phyloP scores from a whole-genome alignment of 2,888 invertebrate genomes.

The Cistogaster globosa region DNA sequence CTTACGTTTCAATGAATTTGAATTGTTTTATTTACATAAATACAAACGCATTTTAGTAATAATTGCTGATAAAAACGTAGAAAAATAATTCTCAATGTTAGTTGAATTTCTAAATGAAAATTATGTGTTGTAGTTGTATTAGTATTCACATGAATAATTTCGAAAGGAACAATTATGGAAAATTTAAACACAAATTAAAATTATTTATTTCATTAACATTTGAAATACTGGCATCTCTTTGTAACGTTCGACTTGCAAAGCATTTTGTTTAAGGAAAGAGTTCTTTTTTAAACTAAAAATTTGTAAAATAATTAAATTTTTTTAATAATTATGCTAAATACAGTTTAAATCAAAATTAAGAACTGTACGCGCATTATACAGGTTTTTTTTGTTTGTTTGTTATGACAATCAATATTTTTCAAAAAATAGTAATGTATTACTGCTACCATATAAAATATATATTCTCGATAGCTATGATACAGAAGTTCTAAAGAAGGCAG shows the following conservation, averaged over 20 bases:
- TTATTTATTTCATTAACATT: not conserved
- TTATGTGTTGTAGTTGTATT: constrained; percentile 20
- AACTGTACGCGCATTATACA: too few species aligned
- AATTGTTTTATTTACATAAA: constrained; percentile 65
- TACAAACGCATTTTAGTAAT: constrained; percentile 58
- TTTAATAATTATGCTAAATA: too few species aligned
- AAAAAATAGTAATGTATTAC: too few species aligned
- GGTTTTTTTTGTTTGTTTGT: too few species aligned
- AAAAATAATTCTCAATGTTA: constrained; percentile 29
- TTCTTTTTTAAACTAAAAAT: too few species aligned
- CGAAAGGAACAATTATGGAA: constrained; percentile 51
- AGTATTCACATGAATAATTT: constrained; percentile 56
- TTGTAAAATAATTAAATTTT: too few species aligned
- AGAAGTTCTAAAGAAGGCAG: too few species aligned
- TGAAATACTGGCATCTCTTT: not conserved
- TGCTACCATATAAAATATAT: too few species aligned
- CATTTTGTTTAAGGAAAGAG: not conserved
- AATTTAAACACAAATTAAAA: constrained; percentile 51
- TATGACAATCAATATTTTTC: too few species aligned
- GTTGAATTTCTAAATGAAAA: not conserved
- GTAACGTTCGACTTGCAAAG: not conserved
- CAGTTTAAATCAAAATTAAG: too few species aligned
- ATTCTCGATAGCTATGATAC: too few species aligned
- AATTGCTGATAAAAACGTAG: constrained; percentile 38
- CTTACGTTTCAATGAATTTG: constrained; percentile 70